A percentile compares a stretch with the other conserved stretches of the same genome.
Conservation (phyloP, 2,113 vertebrate genomes). For the Tachycineta bicolor region DNA sequence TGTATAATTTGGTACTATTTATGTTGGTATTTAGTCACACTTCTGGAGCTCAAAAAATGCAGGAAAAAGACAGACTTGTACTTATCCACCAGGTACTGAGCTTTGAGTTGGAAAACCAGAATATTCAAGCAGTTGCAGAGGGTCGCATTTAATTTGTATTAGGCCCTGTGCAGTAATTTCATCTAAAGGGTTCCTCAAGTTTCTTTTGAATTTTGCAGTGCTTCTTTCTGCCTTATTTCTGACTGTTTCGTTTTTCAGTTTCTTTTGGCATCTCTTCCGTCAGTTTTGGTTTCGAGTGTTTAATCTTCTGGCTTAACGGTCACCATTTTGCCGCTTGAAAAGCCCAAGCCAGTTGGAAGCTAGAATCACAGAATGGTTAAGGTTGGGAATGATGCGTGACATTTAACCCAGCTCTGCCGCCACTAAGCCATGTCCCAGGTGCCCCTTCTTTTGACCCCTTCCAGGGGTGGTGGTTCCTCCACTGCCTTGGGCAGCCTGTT, state of each 20-base stretch:
- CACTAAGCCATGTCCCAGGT: neutral
- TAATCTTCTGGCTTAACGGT: neutral
- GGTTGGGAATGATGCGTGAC: rapidly evolving
- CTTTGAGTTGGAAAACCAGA: neutral
- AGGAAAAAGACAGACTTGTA: conserved; percentile 4
- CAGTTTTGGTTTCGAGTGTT: neutral
- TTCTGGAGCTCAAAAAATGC: conserved; percentile 24
- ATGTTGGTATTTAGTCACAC: conserved; percentile 44
- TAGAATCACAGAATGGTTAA: neutral
- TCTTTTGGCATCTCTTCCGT: neutral
- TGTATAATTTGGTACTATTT: conserved; percentile 56
- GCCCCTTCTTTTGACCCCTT: neutral
- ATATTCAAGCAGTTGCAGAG: neutral
- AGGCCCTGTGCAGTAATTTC: neutral
- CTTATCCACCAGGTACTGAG: neutral
- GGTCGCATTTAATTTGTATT: neutral
- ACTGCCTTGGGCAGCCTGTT: neutral
- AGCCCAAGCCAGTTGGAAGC: neutral
- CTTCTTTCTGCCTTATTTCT: neutral
- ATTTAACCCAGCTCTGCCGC: neutral
- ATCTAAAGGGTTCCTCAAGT: neutral
- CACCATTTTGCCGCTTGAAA: neutral
- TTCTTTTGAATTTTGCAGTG: neutral
- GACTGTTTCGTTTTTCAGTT: neutral
- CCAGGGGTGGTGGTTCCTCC: neutral